A percentile compares a stretch with the other conserved stretches of the same genome.
These are phyloP conservation scores for Hesperia comma DNA, from an alignment of 2,888 invertebrate genomes.

Conservation along the genomic window DNA sequence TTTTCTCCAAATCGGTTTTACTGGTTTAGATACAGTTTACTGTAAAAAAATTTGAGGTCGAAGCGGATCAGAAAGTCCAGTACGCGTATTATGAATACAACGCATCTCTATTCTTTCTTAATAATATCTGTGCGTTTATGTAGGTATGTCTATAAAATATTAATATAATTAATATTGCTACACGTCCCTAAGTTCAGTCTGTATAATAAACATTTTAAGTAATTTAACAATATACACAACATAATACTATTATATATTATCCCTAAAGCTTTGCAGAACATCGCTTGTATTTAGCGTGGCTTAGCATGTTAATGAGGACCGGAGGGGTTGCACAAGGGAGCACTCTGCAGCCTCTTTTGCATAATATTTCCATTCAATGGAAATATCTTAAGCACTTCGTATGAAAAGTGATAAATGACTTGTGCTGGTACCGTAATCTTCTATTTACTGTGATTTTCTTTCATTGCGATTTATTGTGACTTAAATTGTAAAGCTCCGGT, in stretches of 20 bases:
- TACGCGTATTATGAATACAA: too few relatives aligned
- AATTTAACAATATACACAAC: slow-evolving; percentile 39
- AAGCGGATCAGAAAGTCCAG: too few relatives aligned
- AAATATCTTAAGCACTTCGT: slow-evolving; percentile 27
- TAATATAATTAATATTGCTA: too few relatives aligned
- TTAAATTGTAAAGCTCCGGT: too few relatives aligned
- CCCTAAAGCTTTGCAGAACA: slow-evolving; percentile 21
- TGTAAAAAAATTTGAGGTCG: too few relatives aligned
- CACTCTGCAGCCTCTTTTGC: slow-evolving; percentile 26
- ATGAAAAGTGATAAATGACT: slow-evolving; percentile 32
- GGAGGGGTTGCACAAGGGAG: slow-evolving; percentile 25
- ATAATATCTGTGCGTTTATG: too few relatives aligned
- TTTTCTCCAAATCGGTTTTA: too few relatives aligned
- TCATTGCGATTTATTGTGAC: neutral
- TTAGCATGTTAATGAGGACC: slow-evolving; percentile 33
- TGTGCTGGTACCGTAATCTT: slow-evolving; percentile 1
- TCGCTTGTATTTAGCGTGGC: slow-evolving; percentile 28
- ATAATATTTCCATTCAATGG: slow-evolving; percentile 32
- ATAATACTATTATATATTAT: neutral
- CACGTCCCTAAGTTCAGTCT: too few relatives aligned
- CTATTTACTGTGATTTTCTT: slow-evolving; percentile 22
- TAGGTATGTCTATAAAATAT: too few relatives aligned
- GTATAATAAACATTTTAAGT: neutral
- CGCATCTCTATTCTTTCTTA: too few relatives aligned
- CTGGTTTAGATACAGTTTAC: too few relatives aligned